Evolutionary conservation across 2,888 invertebrate species (phyloP).

Genomic region (Epirrita christyi): DNA sequence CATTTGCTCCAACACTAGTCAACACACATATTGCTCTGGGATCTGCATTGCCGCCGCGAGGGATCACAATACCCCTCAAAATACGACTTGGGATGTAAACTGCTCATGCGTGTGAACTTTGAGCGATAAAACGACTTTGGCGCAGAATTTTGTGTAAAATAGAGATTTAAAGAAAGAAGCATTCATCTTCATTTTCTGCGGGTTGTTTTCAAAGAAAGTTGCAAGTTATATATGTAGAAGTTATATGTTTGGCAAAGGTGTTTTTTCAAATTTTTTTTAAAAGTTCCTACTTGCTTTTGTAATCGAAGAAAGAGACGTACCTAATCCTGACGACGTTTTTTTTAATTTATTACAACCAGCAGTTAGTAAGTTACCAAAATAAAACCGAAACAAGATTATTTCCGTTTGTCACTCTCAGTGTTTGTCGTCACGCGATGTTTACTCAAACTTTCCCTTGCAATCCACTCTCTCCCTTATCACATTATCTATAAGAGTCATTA

Average conservation of each 20-base stretch:
- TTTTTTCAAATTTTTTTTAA: too few relatives aligned
- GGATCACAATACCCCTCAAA: slow-evolving; percentile 8
- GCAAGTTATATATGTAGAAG: too few relatives aligned
- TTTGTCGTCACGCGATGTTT: slow-evolving; percentile 38
- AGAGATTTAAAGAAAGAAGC: too few relatives aligned
- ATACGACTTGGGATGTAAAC: slow-evolving; percentile 18
- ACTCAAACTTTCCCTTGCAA: slow-evolving; percentile 2
- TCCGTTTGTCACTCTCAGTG: slow-evolving; percentile 33
- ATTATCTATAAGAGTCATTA: slow-evolving; percentile 1
- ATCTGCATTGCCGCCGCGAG: slow-evolving; percentile 13
- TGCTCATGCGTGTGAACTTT: slow-evolving; percentile 16
- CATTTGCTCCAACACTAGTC: neutral
- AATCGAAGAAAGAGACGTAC: neutral
- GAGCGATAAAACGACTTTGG: slow-evolving; percentile 9
- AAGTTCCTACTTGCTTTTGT: too few relatives aligned
- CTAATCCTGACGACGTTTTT: neutral
- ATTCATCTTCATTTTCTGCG: too few relatives aligned
- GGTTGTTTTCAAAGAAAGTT: too few relatives aligned
- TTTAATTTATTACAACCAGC: neutral
- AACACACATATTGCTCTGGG: slow-evolving; percentile 24
- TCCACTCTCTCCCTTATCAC: slow-evolving; percentile 6
- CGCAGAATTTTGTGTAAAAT: neutral
- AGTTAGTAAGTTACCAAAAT: slow-evolving; percentile 31
- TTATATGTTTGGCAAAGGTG: too few relatives aligned
- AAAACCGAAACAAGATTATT: slow-evolving; percentile 31